Evolutionary conservation across 1,140 invertebrate genomes (phyloP).

Genomic region (Ostrea edulis): DNA sequence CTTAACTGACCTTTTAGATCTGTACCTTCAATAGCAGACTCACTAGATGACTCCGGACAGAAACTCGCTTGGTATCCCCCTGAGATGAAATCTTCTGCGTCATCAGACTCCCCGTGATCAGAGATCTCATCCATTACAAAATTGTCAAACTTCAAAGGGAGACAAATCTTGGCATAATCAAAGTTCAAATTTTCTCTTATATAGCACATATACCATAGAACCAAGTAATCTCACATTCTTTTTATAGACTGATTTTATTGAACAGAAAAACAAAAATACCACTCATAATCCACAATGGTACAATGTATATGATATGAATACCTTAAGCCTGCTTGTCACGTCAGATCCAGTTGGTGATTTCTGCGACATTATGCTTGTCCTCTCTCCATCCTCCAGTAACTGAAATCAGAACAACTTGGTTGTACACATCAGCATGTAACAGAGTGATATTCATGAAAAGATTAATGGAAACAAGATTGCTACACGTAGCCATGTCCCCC

Average conservation of each 20-base stretch:
- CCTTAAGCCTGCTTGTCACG: slow-evolving; percentile 9
- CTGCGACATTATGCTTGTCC: slow-evolving; percentile 8
- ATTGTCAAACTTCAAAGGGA: slow-evolving; percentile 55
- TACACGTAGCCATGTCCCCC: no score
- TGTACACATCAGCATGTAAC: no score
- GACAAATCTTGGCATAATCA: background rate
- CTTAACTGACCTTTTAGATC: no score
- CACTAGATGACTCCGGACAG: background rate
- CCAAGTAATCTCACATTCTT: no score
- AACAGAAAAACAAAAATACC: no score
- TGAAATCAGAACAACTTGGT: background rate
- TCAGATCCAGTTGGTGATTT: background rate
- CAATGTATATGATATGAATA: background rate
- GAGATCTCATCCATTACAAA: slow-evolving; percentile 50
- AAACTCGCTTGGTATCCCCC: slow-evolving; percentile 56
- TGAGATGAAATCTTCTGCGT: background rate
- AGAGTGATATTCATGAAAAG: no score
- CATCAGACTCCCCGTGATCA: slow-evolving; percentile 31
- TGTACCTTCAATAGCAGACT: background rate
- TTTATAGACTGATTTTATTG: no score
- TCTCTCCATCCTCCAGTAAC: background rate
- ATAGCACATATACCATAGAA: no score
- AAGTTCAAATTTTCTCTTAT: background rate
- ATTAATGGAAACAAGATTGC: no score
- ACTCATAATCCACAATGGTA: no score